These are phyloP conservation scores for Amphiprion percula DNA, from an alignment of 2,113 vertebrate genomes.

Conservation along the genomic window DNA sequence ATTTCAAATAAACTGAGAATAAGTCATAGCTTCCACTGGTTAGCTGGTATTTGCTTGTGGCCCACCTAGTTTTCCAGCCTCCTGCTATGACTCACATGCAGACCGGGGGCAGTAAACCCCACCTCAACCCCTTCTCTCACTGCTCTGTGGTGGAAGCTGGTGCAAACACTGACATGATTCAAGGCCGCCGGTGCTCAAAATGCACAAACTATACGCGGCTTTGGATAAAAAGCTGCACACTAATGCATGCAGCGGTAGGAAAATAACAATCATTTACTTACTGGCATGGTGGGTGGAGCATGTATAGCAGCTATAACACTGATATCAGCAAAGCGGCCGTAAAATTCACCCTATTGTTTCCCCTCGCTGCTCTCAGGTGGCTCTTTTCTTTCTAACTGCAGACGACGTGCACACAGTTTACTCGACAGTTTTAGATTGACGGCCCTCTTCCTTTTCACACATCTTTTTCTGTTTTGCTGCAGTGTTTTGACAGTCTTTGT, in stretches of 20 bases:
- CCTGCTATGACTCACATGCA: slow-evolving; percentile 65
- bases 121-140: slow-evolving; percentile 14
- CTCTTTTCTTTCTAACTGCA: neutral
- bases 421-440: neutral
- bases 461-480: neutral
- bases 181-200: neutral
- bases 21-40: slow-evolving; percentile 58
- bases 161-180: neutral
- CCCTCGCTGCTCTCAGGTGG: neutral
- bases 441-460: slow-evolving; percentile 64
- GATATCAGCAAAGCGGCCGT: neutral
- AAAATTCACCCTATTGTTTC: neutral
- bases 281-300: slow-evolving; percentile 42
- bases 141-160: slow-evolving; percentile 10
- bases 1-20: neutral
- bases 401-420: neutral
- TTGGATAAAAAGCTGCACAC: neutral
- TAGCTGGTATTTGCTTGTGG: neutral
- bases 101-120: slow-evolving; percentile 59
- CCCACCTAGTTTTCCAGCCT: slow-evolving; percentile 68
- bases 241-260: neutral
- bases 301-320: neutral
- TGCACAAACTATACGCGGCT: neutral
- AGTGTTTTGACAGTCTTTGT: slow-evolving; percentile 13
- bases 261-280: slow-evolving; percentile 58